Percentiles rank a stretch among this genome's conserved stretches.
phyloP scores from a whole-genome alignment of 2,113 vertebrate genomes.

The Terrapene triunguis region DNA sequence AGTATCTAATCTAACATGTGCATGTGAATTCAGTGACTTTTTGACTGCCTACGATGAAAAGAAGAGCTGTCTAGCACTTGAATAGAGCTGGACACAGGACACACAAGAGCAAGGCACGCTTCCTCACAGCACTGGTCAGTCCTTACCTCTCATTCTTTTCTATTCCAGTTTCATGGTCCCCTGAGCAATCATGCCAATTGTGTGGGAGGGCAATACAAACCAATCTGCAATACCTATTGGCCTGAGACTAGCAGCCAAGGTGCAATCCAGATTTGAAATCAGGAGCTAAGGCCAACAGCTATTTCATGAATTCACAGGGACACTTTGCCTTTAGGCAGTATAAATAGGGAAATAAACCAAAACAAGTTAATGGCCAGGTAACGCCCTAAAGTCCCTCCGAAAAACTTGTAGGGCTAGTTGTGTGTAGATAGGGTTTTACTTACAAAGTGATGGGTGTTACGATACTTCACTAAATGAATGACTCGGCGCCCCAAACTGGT shows the following conservation, averaged over 20 bases:
- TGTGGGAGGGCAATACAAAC: background rate
- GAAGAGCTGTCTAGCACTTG: background rate
- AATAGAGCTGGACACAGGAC: background rate
- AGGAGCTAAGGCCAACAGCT: background rate
- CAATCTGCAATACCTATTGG: background rate
- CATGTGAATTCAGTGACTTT: background rate
- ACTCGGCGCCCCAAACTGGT: background rate
- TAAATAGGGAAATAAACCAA: background rate
- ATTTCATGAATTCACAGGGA: background rate
- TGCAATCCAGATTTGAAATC: background rate
- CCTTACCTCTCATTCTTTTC: background rate
- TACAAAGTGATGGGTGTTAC: background rate
- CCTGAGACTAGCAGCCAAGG: background rate
- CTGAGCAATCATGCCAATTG: background rate
- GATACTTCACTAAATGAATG: background rate
- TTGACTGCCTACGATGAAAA: background rate
- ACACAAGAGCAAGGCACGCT: background rate
- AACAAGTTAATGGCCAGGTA: background rate
- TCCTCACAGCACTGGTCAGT: background rate
- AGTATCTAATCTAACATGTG: background rate
- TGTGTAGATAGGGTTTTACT: background rate
- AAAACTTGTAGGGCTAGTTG: background rate
- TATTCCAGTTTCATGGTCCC: background rate
- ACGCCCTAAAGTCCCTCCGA: background rate
- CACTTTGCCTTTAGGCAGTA: background rate